Evolutionary conservation across 1,140 invertebrate genomes (phyloP), one percentile per base, ranked within the genome.

Genomic region (Choristoneura fumiferana): DNA sequence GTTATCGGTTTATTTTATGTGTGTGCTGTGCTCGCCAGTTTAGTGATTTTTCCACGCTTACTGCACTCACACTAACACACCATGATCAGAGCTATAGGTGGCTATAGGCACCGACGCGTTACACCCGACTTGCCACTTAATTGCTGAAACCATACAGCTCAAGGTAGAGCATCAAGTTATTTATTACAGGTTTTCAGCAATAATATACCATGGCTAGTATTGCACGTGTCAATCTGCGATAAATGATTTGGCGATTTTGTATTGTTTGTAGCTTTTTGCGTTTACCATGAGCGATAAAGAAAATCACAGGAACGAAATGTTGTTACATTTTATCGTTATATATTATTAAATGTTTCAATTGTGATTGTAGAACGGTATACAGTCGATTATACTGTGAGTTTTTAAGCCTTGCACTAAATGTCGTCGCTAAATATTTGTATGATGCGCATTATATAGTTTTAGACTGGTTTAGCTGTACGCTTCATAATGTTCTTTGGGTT

Each of bases 1-100:
- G 69, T 76, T 76, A 79, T 73, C 72, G 71, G 54, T 58, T 60
- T 68, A 69, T 69, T 78, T 72, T 73, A 76, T 73, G 64, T 68
- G 62, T n/a, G n/a, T n/a, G n/a, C n/a, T n/a, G n/a, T 62, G 57
- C 65, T 73, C 65, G 71, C 69, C 61, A 73, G 57, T 78, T 67
- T 55, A 68, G 60, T 65, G 61, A 65, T 72, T 73, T 78, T 76
- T 74, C 63, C 69, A 79, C 71, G 69, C 69, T 67, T 55, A 55
- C 67, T 55, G 38, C 58, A 62, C 55, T 60, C 35, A 38, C 8
- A 40, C 40, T 22, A 49, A 33, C 22, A n/a, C 43, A 49, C 43
- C 22, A 15, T 49, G 43, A 49, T 49, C 43, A 49, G 22, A 49
- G 18, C 22, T 29, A 29, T 6, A 29, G n/a, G n/a, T n/a, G n/a